Conservation (phyloP, 2,888 invertebrate species). For the Magallana nippona region DNA sequence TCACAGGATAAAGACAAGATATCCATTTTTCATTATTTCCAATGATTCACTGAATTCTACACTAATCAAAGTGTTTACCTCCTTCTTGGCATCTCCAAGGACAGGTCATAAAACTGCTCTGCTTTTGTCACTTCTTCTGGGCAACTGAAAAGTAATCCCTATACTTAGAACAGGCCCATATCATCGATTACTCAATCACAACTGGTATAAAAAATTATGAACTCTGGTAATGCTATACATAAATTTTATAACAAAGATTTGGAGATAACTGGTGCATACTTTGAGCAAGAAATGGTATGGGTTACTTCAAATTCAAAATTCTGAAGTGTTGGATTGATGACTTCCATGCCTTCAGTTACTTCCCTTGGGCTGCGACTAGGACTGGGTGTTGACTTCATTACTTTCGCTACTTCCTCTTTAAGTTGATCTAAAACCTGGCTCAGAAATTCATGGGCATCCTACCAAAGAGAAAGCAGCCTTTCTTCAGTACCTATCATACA, state of each 20-base stretch:
- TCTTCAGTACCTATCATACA: not conserved
- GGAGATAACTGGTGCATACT: constrained; percentile 59
- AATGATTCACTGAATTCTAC: too few relatives aligned
- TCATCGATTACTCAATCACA: not conserved
- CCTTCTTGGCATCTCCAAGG: constrained; percentile 72
- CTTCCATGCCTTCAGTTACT: constrained; percentile 40
- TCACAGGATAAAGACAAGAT: too few relatives aligned
- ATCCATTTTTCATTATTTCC: not conserved
- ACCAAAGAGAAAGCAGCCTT: constrained; percentile 31
- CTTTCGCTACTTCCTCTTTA: constrained; percentile 75
- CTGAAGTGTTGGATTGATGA: constrained; percentile 70
- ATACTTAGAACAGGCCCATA: not conserved
- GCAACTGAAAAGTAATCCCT: constrained; percentile 65
- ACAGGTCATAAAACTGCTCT: constrained; percentile 75
- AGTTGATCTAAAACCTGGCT: constrained; percentile 77
- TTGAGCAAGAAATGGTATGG: constrained; percentile 71
- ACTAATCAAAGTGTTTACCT: constrained; percentile 57
- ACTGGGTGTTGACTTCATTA: constrained; percentile 65
- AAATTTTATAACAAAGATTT: not conserved
- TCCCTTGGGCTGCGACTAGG: constrained; percentile 50
- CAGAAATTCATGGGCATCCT: constrained; percentile 80
- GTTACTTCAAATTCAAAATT: constrained; percentile 78
- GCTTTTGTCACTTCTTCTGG: constrained; percentile 67
- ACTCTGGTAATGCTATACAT: not conserved
- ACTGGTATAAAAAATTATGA: not conserved